phyloP scores from a whole-genome alignment of 2,113 vertebrate genomes.

The Anguilla rostrata region DNA sequence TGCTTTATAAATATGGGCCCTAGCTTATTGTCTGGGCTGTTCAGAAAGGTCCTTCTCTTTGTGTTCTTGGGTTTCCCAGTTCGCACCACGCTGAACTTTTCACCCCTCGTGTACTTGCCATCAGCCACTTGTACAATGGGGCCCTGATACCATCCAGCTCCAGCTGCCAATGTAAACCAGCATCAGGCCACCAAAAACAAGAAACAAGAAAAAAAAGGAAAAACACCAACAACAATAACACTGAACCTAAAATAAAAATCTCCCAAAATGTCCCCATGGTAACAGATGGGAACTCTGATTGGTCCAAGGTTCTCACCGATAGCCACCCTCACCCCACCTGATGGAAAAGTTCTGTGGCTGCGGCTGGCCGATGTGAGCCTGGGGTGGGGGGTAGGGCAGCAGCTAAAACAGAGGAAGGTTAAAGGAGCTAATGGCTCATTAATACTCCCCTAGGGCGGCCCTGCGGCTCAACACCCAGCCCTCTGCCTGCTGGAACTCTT shows the following conservation, averaged over 20 bases:
- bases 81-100: neutral
- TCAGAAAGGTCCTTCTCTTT: neutral
- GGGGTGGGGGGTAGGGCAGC: neutral
- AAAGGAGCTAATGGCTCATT: neutral
- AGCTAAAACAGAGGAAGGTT: constrained; percentile 21
- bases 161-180: constrained; percentile 33
- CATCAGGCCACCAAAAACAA: constrained; percentile 15
- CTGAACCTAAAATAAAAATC: constrained; percentile 1
- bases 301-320: neutral
- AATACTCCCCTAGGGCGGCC: neutral
- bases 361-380: neutral
- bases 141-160: constrained; percentile 13
- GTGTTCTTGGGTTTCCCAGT: neutral
- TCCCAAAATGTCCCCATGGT: neutral
- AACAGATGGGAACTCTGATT: neutral
- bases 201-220: neutral
- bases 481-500: neutral
- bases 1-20: too few relatives aligned
- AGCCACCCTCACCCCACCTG: neutral
- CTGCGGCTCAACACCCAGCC: neutral
- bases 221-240: constrained; percentile 22
- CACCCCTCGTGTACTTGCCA: neutral
- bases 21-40: neutral
- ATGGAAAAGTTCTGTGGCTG: constrained; percentile 23
- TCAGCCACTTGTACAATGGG: constrained; percentile 10